These are phyloP conservation scores for Macaca mulatta DNA, from an alignment of 2,113 vertebrate species.

Conservation along the genomic window DNA sequence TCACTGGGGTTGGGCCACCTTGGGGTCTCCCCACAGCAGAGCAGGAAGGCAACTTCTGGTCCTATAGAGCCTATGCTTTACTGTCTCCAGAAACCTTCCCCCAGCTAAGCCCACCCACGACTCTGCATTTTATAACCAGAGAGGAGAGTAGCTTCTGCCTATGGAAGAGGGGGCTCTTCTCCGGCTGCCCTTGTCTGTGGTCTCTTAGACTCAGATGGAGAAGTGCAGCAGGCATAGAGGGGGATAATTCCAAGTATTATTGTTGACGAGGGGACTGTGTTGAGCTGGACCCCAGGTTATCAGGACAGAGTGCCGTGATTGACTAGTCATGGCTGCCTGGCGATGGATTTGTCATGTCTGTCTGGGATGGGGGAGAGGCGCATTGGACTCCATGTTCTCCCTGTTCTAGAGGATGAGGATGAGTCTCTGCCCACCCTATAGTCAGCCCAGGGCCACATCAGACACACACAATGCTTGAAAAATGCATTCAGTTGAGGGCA, in stretches of 20 bases:
- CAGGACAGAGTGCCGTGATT: rapidly evolving
- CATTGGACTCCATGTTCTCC: no score
- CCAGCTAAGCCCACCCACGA: not conserved
- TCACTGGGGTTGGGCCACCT: rapidly evolving
- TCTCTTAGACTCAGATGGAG: not conserved
- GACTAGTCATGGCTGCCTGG: not conserved
- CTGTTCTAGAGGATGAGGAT: not conserved
- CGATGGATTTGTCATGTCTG: not conserved
- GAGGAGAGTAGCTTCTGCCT: not conserved
- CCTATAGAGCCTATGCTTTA: no score
- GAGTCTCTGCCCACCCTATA: rapidly evolving
- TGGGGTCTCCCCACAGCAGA: not conserved
- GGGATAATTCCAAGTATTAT: not conserved
- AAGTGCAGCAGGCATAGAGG: not conserved
- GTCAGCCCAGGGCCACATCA: not conserved
- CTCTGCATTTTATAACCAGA: not conserved
- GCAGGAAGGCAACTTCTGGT: not conserved
- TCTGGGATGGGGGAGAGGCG: not conserved
- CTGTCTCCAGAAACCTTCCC: not conserved
- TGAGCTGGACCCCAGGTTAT: not conserved
- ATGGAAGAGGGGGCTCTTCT: rapidly evolving
- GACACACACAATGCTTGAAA: not conserved
- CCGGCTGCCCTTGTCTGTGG: no score
- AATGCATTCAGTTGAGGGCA: not conserved
- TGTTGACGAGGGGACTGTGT: not conserved